Evolutionary conservation across 2,113 vertebrate genomes (phyloP).

Genomic region (Carassius gibelio): DNA sequence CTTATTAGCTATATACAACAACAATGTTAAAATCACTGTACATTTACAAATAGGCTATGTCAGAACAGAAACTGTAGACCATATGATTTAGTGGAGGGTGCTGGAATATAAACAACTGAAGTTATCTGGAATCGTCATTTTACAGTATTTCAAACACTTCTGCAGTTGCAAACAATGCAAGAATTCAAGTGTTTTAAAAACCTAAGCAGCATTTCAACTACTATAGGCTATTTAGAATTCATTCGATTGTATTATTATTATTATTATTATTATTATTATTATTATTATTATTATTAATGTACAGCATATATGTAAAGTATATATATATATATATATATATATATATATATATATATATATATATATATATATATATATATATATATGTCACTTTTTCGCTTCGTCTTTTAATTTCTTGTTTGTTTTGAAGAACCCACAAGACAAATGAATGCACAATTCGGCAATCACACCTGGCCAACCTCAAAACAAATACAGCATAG

Average conservation of each 20-base stretch:
- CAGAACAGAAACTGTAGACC: background rate
- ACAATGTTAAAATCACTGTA: background rate
- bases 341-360: too few relatives aligned
- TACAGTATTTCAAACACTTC: background rate
- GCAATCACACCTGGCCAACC: background rate
- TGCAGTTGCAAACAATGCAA: background rate
- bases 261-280: too few relatives aligned
- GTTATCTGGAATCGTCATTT: background rate
- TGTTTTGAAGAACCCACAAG: background rate
- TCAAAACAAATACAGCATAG: background rate
- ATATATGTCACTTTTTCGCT: too few relatives aligned
- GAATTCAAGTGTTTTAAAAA: background rate
- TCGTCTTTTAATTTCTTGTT: background rate
- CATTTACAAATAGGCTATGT: background rate
- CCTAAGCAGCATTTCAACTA: background rate
- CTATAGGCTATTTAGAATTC: background rate
- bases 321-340: too few relatives aligned
- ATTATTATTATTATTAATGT: too few relatives aligned
- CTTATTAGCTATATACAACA: background rate
- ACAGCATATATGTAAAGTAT: background rate
- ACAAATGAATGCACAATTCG: background rate
- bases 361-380: too few relatives aligned
- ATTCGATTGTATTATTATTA: too few relatives aligned
- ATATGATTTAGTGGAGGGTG: background rate
- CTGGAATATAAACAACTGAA: background rate